Conservation (phyloP, 2,113 vertebrate species). For the Rhinopomastus cyanomelas region DNA sequence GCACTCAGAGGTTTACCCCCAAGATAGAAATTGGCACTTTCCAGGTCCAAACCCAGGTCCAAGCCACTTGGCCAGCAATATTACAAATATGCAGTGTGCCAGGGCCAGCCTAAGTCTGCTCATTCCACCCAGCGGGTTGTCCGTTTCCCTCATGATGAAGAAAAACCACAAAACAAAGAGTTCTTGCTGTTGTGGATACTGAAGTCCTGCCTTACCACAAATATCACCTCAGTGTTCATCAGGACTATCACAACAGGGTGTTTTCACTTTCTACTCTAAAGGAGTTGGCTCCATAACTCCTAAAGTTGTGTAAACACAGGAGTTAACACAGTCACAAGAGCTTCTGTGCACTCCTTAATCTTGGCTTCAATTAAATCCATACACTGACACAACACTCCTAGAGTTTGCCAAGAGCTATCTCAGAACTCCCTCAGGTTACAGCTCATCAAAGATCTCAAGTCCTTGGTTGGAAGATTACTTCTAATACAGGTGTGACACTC, state of each 20-base stretch:
- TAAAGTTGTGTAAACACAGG: neutral
- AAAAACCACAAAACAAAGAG: neutral
- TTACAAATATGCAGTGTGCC: neutral
- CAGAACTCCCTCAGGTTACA: neutral
- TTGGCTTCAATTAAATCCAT: neutral
- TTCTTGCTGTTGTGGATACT: neutral
- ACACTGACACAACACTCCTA: neutral
- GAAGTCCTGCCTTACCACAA: neutral
- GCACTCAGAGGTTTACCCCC: neutral
- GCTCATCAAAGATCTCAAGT: neutral
- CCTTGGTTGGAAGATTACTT: neutral
- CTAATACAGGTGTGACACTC: neutral
- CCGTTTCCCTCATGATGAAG: neutral
- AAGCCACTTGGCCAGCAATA: neutral
- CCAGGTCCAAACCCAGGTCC: neutral
- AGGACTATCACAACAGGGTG: accelerated
- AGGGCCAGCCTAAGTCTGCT: neutral
- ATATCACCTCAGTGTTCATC: neutral
- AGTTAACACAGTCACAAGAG: neutral
- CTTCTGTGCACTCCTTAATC: neutral
- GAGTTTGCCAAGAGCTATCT: neutral
- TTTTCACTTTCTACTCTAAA: neutral
- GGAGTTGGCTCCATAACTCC: neutral
- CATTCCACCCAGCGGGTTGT: neutral
- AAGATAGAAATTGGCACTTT: accelerated